phyloP scores from a whole-genome alignment of 2,797 vertebrate genomes.

The Sylvia borin region DNA sequence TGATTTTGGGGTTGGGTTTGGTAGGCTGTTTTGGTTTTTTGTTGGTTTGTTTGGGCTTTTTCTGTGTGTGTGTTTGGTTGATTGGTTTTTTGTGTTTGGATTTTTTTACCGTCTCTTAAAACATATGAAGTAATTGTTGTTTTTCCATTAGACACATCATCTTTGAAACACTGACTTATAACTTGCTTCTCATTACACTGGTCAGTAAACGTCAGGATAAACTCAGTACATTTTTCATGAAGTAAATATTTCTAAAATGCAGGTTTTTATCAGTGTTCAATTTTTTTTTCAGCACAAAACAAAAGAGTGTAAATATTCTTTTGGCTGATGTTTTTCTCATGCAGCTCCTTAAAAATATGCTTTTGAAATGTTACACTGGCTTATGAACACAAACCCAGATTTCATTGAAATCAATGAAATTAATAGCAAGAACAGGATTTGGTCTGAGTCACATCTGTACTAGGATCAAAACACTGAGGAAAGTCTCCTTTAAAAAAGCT shows the following conservation, averaged over 20 bases:
- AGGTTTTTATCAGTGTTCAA: not conserved
- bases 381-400: not conserved
- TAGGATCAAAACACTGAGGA: not conserved
- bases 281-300: slow-evolving; percentile 2
- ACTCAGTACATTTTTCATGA: not conserved
- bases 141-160: slow-evolving; percentile 17
- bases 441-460: not conserved
- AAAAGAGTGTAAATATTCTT: slow-evolving; percentile 41
- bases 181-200: slow-evolving; percentile 17
- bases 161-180: slow-evolving; percentile 13
- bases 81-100: not conserved
- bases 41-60: too few relatives aligned
- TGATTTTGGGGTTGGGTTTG: not conserved
- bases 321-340: slow-evolving; percentile 5
- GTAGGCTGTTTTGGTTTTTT: not conserved
- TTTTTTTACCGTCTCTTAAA: not conserved
- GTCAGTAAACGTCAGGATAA: slow-evolving; percentile 30
- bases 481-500: not conserved
- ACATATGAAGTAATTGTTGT: not conserved
- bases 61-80: not conserved
- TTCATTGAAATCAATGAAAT: not conserved
- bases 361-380: not conserved
- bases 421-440: not conserved
- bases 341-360: not conserved
- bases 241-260: slow-evolving; percentile 8